Percentiles rank a stretch among this genome's conserved stretches.
Conservation (phyloP, 1,140 invertebrate species). For the Lamellibrachia luymesi region DNA sequence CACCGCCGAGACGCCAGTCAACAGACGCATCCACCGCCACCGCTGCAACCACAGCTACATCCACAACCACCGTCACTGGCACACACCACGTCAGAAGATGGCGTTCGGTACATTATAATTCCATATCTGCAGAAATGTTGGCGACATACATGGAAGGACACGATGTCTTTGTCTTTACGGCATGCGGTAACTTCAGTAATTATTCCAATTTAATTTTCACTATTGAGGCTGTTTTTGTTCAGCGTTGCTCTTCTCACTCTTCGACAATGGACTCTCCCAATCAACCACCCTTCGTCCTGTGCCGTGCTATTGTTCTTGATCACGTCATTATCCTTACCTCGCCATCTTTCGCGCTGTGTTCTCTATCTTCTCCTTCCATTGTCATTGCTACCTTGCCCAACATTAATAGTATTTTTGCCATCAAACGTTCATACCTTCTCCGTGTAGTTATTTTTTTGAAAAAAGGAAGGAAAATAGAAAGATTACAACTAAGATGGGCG, state of each 20-base stretch:
- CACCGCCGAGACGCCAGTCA: neutral
- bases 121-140: neutral
- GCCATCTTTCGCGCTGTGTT: too few species aligned
- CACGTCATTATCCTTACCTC: neutral
- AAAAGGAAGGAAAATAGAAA: too few species aligned
- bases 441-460: too few species aligned
- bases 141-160: neutral
- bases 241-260: neutral
- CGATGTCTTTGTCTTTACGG: neutral
- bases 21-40: neutral
- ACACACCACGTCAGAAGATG: too few species aligned
- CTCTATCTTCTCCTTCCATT: too few species aligned
- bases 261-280: neutral
- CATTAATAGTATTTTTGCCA: too few species aligned
- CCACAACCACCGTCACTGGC: neutral
- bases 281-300: neutral
- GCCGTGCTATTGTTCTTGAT: neutral
- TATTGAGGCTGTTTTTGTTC: neutral
- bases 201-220: neutral
- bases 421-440: too few species aligned
- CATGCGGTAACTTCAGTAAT: neutral
- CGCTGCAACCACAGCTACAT: neutral
- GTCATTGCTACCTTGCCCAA: too few species aligned
- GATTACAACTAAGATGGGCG: too few species aligned
- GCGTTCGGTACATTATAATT: neutral